phyloP scores from a whole-genome alignment of 2,797 vertebrate genomes.

The Sebastes vulpes region DNA sequence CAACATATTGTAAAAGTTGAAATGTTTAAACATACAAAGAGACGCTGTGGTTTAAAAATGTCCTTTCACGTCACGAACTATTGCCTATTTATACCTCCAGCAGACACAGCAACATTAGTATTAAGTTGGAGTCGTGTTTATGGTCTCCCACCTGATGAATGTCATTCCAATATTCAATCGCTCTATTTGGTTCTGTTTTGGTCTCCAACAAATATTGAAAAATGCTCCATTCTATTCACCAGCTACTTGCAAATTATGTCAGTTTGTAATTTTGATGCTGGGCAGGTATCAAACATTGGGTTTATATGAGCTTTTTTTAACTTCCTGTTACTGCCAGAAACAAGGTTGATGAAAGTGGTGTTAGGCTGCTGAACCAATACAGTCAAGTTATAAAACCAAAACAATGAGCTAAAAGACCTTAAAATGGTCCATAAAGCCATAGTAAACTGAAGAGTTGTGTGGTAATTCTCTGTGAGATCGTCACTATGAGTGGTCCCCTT shows the following conservation, averaged over 20 bases:
- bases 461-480: background rate
- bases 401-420: background rate
- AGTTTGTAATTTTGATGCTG: background rate
- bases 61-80: background rate
- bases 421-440: background rate
- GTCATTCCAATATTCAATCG: background rate
- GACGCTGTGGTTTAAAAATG: background rate
- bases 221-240: background rate
- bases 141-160: background rate
- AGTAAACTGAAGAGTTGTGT: background rate
- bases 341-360: background rate
- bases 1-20: background rate
- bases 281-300: background rate
- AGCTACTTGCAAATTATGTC: background rate
- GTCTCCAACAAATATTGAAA: background rate
- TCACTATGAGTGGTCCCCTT: background rate
- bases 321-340: background rate
- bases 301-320: constrained; percentile 2
- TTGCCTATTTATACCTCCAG: background rate
- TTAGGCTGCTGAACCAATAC: background rate
- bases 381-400: background rate
- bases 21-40: background rate
- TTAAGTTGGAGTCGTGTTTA: background rate
- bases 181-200: background rate
- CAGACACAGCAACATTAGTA: background rate